Evolutionary conservation across 2,888 invertebrate genomes (phyloP), one percentile per base, ranked within the genome.

Genomic region (Merodon equestris): DNA sequence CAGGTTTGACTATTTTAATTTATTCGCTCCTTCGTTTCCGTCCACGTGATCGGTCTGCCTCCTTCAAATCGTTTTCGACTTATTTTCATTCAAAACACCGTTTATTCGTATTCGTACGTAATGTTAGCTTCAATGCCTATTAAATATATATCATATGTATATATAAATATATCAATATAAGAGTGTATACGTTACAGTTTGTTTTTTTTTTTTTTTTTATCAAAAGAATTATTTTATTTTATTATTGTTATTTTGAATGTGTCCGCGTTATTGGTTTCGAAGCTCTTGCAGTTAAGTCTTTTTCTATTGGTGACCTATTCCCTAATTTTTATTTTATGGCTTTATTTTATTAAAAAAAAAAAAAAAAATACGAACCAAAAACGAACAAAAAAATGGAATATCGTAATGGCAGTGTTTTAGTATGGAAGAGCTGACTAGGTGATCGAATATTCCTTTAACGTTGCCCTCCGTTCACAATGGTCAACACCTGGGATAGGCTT

Each of bases 281-380:
- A 73, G 79, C 79, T 73, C 73, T 79, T 57, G 58, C 54, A 67
- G 48, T 51, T 64, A 34, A 67, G 10, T 9, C 63, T 67, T 51
- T 71, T 72, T 68, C 42, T 63, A 44, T 73, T 58, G 34, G 60
- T 76, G 40, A 40, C n/a, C 9, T 40, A 45, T 53, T 71, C 64
- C 15, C 17, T 58, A 47, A 3, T 40, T 63, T 57, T 58, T 68
- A 47, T 67, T 56, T 44, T 9, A 19, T 42, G 1, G 38, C n/a
- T 57, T 58, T 68, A 47, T 67, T 56, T 44, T 9, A 19, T 42
- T 1, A 38, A 15, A 3, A 40, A 5, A n/a, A 40, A 40, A 40
- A 3, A 40, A 5, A 10, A 40, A 40, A n/a, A 10, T 10, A 36
- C 36, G 5, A 10, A 36, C 5, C 40, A 40, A 10, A 40, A 40